Evolutionary conservation across 2,797 vertebrate genomes (phyloP).

Genomic region (Artibeus jamaicensis): DNA sequence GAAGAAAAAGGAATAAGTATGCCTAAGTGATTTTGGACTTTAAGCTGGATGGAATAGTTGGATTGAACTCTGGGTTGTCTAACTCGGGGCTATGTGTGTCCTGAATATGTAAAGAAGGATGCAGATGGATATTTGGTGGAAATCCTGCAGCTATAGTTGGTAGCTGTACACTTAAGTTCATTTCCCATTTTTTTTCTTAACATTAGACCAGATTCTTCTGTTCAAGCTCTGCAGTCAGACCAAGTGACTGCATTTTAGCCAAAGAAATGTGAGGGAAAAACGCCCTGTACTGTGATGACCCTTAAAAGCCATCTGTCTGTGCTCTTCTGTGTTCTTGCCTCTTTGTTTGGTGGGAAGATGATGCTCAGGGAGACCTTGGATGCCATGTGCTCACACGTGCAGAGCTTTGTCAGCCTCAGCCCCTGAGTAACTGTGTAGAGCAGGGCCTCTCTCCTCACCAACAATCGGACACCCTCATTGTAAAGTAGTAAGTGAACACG

Average conservation of each 20-base stretch:
- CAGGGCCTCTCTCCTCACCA: background rate
- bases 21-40: background rate
- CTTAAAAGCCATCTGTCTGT: background rate
- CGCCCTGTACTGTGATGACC: fast-evolving
- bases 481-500: background rate
- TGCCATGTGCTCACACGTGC: background rate
- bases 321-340: background rate
- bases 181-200: background rate
- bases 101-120: background rate
- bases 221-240: background rate
- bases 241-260: background rate
- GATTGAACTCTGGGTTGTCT: background rate
- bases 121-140: background rate
- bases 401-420: background rate
- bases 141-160: fast-evolving
- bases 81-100: background rate
- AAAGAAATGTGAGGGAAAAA: background rate
- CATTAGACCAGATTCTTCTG: background rate
- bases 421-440: background rate
- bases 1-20: background rate
- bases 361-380: background rate
- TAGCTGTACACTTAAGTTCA: background rate
- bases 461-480: background rate
- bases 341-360: background rate
- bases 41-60: background rate